A percentile compares a stretch with the other conserved stretches of the same genome.
phyloP scores from a whole-genome alignment of 2,113 vertebrate species.

The Labeo catla region DNA sequence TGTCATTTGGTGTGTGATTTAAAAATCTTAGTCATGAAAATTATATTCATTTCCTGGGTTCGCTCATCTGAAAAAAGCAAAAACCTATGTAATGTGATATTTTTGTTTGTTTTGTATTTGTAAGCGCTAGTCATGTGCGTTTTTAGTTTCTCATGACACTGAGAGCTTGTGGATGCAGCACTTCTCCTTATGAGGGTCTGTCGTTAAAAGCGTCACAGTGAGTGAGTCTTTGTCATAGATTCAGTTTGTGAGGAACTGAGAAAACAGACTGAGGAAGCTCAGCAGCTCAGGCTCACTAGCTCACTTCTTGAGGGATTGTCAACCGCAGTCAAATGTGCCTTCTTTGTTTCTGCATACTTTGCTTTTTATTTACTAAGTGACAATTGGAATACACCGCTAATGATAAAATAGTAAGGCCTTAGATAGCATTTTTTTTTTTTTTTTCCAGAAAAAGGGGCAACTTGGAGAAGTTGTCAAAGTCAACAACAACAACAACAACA shows the following conservation, averaged over 20 bases:
- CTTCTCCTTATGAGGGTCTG: not conserved
- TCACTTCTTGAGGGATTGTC: not conserved
- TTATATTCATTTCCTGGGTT: not conserved
- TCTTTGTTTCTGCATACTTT: not conserved
- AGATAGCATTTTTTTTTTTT: no score
- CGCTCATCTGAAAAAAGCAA: not conserved
- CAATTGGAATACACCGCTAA: not conserved
- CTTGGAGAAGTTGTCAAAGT: not conserved
- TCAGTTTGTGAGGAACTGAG: slow-evolving; percentile 4
- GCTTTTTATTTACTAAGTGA: not conserved
- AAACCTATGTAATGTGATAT: no score
- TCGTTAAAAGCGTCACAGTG: not conserved
- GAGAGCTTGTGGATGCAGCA: not conserved
- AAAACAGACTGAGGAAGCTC: not conserved
- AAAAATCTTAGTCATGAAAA: not conserved
- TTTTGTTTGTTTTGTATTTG: no score
- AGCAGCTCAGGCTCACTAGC: not conserved
- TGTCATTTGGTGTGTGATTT: not conserved
- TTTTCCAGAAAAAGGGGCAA: no score
- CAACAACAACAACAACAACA: no score
- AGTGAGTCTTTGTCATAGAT: not conserved
- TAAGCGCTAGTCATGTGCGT: not conserved
- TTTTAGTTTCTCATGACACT: not conserved
- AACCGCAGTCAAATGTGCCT: not conserved
- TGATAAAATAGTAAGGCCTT: not conserved